Conservation (phyloP, 2,113 vertebrate species). For the Candoia aspera region DNA sequence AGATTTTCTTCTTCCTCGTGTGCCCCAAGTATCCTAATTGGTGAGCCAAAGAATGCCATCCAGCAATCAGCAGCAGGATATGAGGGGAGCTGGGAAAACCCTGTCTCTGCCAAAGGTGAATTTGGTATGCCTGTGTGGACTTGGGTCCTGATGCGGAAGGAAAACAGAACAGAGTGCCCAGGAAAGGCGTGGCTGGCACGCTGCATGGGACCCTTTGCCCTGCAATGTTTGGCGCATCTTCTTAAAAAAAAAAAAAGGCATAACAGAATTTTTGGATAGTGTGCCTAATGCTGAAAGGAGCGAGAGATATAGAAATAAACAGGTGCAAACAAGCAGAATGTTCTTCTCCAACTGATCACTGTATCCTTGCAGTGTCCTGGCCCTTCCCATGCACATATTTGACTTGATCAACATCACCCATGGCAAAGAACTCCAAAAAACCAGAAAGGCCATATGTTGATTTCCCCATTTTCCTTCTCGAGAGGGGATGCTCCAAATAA, state of each 20-base stretch:
- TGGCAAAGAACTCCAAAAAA: slow-evolving; percentile 25
- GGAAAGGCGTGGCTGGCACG: background rate
- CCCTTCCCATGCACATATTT: slow-evolving; percentile 23
- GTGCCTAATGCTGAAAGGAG: too few relatives aligned
- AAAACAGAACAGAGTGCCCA: background rate
- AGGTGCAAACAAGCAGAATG: background rate
- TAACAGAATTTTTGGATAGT: background rate
- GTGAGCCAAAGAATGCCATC: background rate
- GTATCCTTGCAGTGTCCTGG: background rate
- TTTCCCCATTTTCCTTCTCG: background rate
- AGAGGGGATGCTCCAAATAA: accelerated
- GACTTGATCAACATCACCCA: slow-evolving; percentile 29
- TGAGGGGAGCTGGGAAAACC: background rate
- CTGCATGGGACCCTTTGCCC: background rate
- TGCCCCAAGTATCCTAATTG: background rate
- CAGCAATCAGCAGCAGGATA: background rate
- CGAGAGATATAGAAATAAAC: background rate
- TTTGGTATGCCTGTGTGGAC: background rate
- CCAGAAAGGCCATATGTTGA: background rate
- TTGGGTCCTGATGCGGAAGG: background rate
- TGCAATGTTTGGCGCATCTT: background rate
- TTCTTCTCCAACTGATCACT: background rate
- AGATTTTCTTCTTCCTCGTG: background rate
- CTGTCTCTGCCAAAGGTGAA: background rate
- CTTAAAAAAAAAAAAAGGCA: too few relatives aligned